Base-by-base conservation (phyloP, 2,113 vertebrate genomes). In the Hyla sarda region DNA sequence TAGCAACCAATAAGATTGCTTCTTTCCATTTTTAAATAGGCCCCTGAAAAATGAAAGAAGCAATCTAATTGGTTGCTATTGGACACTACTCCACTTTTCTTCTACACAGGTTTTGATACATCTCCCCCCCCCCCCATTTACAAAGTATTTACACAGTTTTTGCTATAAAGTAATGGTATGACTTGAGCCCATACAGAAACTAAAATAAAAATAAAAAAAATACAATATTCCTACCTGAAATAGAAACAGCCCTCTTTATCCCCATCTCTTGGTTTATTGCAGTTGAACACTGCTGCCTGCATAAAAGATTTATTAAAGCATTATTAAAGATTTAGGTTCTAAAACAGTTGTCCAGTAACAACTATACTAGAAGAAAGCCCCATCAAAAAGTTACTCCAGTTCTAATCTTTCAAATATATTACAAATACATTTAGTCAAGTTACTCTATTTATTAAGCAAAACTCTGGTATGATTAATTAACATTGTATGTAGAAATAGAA, bases 211-310 rank as follows among this genome's bases (percentile, higher is more conserved):
- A 17, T 4, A 54, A 67, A 67, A 34, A 28, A 0, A 67, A 5
- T 28, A 25, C 7, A 9, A 56, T 10, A 82, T n/a, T 37, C 85
- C 79, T 94, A 99, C 98, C 97, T 98, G 93, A 99, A 99, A 89
- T 95, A 93, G 90, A 97, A 97, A 87, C 95, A 92, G 87, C 93
- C 92, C 0, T 95, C 95, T 21, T 92, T 96, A 80, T 97, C 96
- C 82, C 92, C 92, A 82, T 93, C 92, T 88, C 93, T 95, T 81
- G 95, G 93, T 92, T 96, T 96, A 90, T 92, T 96, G 89, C 97
- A 98, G 90, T 91, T 94, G 85, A 97, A 92, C 0, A 89, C 89
- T 45, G 90, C 89, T 87, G 91, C 87, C 98, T 99, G 83, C 54
- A 90, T 89, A n/a, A 58, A 82, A 85, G 79, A 88, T 69, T 90